Evolutionary conservation across 2,113 vertebrate genomes (phyloP).

Genomic region (Cranoglanis bouderius): DNA sequence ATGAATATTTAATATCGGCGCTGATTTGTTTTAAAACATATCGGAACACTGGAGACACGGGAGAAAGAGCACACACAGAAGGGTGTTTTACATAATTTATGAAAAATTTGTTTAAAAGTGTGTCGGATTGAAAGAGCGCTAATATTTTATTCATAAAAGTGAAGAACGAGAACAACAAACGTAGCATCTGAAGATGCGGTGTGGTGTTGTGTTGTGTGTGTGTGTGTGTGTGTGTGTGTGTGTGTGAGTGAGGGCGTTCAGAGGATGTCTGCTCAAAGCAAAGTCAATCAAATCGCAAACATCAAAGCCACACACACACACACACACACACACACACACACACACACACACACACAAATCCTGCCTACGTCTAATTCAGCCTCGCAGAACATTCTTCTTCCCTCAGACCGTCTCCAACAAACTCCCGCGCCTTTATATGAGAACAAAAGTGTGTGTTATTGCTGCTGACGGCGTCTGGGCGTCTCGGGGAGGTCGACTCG

Average conservation of each 20-base stretch:
- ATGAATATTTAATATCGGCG: background rate
- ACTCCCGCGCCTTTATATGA: background rate
- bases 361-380: background rate
- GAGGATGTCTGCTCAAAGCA: constrained; percentile 14
- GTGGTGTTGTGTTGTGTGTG: background rate
- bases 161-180: background rate
- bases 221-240: constrained; percentile 9
- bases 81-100: background rate
- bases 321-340: constrained; percentile 10
- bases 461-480: constrained; percentile 7
- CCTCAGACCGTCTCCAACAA: constrained; percentile 1
- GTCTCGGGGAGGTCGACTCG: background rate
- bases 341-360: background rate
- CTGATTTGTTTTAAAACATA: background rate
- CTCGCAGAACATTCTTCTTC: background rate
- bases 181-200: background rate
- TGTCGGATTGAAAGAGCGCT: background rate
- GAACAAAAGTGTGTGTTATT: constrained; percentile 29
- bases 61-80: background rate
- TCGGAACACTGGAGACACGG: background rate
- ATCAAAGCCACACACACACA: constrained; percentile 26
- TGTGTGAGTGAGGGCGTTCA: background rate
- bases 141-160: background rate
- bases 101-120: background rate
- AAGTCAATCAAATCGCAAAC: constrained; percentile 20